Percentiles rank a stretch among this genome's conserved stretches.
phyloP scores from a whole-genome alignment of 1,140 invertebrate species.

The Drosophila melanogaster region DNA sequence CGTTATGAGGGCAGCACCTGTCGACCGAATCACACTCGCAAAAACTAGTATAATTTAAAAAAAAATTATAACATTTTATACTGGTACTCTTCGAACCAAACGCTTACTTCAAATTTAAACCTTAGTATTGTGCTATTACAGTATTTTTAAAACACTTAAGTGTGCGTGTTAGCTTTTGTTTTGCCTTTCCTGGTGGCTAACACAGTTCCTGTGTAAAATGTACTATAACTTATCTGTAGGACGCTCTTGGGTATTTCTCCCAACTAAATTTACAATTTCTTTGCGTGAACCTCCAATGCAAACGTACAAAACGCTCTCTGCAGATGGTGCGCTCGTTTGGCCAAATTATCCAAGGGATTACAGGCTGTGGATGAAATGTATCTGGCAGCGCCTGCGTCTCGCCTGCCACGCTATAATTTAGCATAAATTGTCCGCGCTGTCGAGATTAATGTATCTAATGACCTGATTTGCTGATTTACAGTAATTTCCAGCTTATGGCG shows the following conservation, averaged over 20 bases:
- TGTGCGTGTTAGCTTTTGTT: neutral
- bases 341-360: conserved; percentile 66
- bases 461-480: conserved; percentile 83
- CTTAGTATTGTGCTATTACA: too few species aligned
- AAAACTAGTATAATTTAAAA: neutral
- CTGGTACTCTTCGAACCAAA: too few species aligned
- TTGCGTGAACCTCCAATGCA: conserved; percentile 7
- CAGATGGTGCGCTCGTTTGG: conserved; percentile 47
- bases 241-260: neutral
- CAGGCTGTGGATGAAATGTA: conserved; percentile 43
- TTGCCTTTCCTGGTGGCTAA: too few species aligned
- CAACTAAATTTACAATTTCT: neutral
- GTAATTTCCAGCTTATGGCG: conserved; percentile 75
- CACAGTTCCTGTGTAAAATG: too few species aligned
- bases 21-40: conserved; percentile 26
- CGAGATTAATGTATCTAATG: conserved; percentile 83
- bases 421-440: conserved; percentile 81
- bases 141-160: too few species aligned
- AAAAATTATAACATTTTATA: neutral
- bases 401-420: conserved; percentile 75
- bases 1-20: conserved; percentile 77
- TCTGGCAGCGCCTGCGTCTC: conserved; percentile 49
- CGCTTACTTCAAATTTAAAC: too few species aligned
- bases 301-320: conserved; percentile 15
- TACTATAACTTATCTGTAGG: too few species aligned